Conservation (phyloP, 2,888 invertebrate genomes). For the Acleris cristana region DNA sequence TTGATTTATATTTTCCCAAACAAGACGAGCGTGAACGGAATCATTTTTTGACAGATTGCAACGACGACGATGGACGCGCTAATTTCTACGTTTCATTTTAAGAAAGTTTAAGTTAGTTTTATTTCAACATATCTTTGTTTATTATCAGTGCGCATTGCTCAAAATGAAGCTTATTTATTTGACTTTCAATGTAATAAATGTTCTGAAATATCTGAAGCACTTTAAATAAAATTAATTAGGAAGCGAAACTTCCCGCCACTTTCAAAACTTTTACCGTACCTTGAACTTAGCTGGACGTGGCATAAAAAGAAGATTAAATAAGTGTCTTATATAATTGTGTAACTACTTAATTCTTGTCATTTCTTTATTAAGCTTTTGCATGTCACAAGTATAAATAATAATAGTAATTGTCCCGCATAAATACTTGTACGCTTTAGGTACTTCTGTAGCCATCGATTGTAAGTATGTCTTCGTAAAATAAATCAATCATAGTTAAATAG, state of each 20-base stretch:
- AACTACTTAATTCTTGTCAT: no score
- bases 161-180: constrained; percentile 11
- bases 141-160: neutral
- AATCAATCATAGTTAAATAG: no score
- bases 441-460: no score
- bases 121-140: neutral
- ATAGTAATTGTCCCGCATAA: no score
- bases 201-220: neutral
- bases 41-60: constrained; percentile 72
- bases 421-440: no score
- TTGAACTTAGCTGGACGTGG: neutral
- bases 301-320: neutral
- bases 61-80: constrained; percentile 55
- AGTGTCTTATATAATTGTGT: no score
- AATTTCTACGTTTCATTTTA: constrained; percentile 61
- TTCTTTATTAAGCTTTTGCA: no score
- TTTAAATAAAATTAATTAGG: constrained; percentile 14
- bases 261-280: constrained; percentile 17
- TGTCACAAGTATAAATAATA: no score
- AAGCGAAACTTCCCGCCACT: constrained; percentile 31
- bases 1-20: constrained; percentile 42
- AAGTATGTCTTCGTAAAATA: no score
- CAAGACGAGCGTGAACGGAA: constrained; percentile 63
- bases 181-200: constrained; percentile 12
- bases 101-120: constrained; percentile 34